Evolutionary conservation across 1,140 invertebrate genomes (phyloP).

Genomic region (Colletes gigas): DNA sequence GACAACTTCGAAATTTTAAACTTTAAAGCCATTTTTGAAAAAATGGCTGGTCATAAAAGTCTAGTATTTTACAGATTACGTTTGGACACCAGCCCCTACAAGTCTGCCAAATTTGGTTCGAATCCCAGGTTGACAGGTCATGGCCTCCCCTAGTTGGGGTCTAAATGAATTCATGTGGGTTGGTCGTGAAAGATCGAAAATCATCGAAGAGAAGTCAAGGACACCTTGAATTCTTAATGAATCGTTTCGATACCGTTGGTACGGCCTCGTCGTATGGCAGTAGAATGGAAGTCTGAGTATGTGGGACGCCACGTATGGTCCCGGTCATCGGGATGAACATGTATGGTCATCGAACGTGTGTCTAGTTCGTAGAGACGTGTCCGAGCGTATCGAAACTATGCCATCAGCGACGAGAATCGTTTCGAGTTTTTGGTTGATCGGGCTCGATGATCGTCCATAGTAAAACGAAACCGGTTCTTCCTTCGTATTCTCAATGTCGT

Average conservation of each 20-base stretch:
- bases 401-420: slow-evolving; percentile 18
- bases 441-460: not conserved
- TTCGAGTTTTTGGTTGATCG: slow-evolving; percentile 44
- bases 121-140: too few species aligned
- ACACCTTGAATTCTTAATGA: slow-evolving; percentile 72
- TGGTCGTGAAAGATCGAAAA: slow-evolving; percentile 15
- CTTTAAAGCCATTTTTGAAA: too few species aligned
- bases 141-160: too few species aligned
- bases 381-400: slow-evolving; percentile 47
- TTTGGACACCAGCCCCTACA: too few species aligned
- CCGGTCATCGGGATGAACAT: slow-evolving; percentile 66
- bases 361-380: slow-evolving; percentile 39
- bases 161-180: not conserved
- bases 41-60: too few species aligned
- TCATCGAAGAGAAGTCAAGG: slow-evolving; percentile 52
- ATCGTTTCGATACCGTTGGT: slow-evolving; percentile 70
- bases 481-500: not conserved
- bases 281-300: slow-evolving; percentile 54
- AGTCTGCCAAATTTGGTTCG: too few species aligned
- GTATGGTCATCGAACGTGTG: slow-evolving; percentile 64
- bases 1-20: too few species aligned
- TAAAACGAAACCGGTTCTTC: slow-evolving; percentile 39
- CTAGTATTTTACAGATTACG: too few species aligned
- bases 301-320: slow-evolving; percentile 71
- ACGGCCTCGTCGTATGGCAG: slow-evolving; percentile 28